Base-by-base conservation (phyloP, 1,140 invertebrate genomes). In the Listronotus bonariensis region DNA sequence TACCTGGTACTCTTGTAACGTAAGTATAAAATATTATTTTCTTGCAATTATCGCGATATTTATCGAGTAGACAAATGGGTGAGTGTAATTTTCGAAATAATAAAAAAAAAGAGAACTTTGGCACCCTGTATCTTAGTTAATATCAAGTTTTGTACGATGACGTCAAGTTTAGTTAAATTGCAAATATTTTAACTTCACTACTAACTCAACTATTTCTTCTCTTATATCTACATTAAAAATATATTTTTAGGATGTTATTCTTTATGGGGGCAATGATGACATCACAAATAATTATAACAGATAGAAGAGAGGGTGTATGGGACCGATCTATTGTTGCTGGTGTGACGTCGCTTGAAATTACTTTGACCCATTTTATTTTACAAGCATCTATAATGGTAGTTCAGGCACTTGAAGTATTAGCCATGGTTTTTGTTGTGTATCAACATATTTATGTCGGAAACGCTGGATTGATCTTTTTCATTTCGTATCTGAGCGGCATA, bases 201-300 rank as follows among this genome's bases (percentile, higher is more conserved):
- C n/a, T n/a, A n/a, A n/a, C n/a, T n/a, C n/a, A n/a, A n/a, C n/a
- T n/a, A n/a, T n/a, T n/a, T n/a, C n/a, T n/a, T n/a, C n/a, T n/a
- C n/a, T n/a, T n/a, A n/a, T n/a, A n/a, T 26, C 1, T 26, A 26
- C 20, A 26, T 5, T 3, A 26, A 4, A 10, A 40, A 49, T 57
- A 51, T 51, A 31, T 52, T 76, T 78, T 26, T 72, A 93, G 91
- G 10, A 86, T 92, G 61, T 83, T 89, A 7, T 94, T 89, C 78
- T 91, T 95, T 78, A 80, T 94, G 78, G 86, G 91, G 0, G 88
- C 89, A 0, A 85, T 89, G 12, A 83, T 93, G 60, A 93, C 91
- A 1, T 89, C 91, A 0, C 83, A 89, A 1, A 84, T 90, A 7
- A 90, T 95, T 74, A 91, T 96, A 36, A 82, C 88, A 0, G 93